phyloP scores from a whole-genome alignment of 1,140 invertebrate genomes.

The Cotesia chilonis region DNA sequence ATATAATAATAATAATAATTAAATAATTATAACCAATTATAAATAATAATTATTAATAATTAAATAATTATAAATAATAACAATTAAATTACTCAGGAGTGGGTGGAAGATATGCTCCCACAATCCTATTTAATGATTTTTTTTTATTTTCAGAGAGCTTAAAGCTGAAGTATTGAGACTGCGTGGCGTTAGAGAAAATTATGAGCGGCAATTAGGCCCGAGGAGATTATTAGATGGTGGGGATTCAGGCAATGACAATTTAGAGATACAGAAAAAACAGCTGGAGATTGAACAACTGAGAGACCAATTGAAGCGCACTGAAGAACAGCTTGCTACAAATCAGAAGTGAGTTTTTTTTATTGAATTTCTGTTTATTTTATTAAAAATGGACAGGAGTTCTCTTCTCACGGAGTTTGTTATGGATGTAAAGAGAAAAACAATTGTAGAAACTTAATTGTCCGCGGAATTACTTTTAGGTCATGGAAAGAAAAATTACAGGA shows the following conservation, averaged over 20 bases:
- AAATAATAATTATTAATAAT: too few relatives aligned
- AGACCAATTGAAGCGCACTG: constrained; percentile 67
- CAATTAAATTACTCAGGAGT: too few relatives aligned
- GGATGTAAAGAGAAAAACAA: background rate
- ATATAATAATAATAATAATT: too few relatives aligned
- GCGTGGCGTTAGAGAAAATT: constrained; percentile 68
- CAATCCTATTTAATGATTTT: constrained; percentile 4
- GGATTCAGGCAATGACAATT: constrained; percentile 56
- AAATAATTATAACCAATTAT: too few relatives aligned
- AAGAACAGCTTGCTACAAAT: constrained; percentile 63
- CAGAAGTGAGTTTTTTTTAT: constrained; percentile 53
- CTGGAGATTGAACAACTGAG: constrained; percentile 70
- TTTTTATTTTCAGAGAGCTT: constrained; percentile 63
- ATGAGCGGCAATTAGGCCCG: constrained; percentile 63
- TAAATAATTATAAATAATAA: too few relatives aligned
- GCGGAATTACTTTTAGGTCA: constrained; percentile 51
- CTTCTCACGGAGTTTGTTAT: background rate
- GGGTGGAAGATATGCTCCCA: too few relatives aligned
- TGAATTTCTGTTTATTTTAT: background rate
- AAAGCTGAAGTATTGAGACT: constrained; percentile 76
- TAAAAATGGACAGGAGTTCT: background rate
- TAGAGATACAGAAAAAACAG: constrained; percentile 68
- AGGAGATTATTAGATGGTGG: constrained; percentile 50
- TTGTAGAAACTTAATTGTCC: constrained; percentile 26
- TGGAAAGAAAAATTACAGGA: constrained; percentile 66